Evolutionary conservation across 1,140 invertebrate species (phyloP).

Genomic region (Kradibia gibbosae): DNA sequence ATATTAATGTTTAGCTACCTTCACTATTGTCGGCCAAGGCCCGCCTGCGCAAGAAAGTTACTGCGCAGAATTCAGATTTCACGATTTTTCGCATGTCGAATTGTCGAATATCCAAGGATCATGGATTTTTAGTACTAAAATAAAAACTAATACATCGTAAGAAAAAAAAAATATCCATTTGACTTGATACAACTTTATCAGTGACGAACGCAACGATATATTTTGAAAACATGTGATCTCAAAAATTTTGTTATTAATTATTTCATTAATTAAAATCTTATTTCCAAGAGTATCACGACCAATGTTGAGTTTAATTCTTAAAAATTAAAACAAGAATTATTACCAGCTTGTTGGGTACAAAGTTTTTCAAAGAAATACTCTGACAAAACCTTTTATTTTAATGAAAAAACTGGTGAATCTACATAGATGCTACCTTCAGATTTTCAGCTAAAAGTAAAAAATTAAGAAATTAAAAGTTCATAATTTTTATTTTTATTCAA

Average conservation of each 20-base stretch:
- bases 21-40: too few relatives aligned
- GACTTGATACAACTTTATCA: too few relatives aligned
- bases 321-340: slow-evolving; percentile 14
- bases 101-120: too few relatives aligned
- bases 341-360: slow-evolving; percentile 55
- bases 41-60: too few relatives aligned
- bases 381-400: slow-evolving; percentile 63
- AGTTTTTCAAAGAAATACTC: slow-evolving; percentile 59
- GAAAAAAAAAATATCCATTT: too few relatives aligned
- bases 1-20: too few relatives aligned
- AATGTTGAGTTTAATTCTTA: neutral
- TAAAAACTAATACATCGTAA: too few relatives aligned
- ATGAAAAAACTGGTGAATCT: slow-evolving; percentile 59
- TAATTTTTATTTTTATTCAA: neutral
- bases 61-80: too few relatives aligned
- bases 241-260: neutral
- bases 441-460: slow-evolving; percentile 42
- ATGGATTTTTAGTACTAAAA: too few relatives aligned
- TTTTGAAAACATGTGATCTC: slow-evolving; percentile 3
- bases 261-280: neutral
- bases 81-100: too few relatives aligned
- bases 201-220: too few relatives aligned
- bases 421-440: slow-evolving; percentile 55
- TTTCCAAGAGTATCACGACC: slow-evolving; percentile 12
- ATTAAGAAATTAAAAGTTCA: neutral